Conservation (phyloP, 2,797 vertebrate species). For the Aplochiton taeniatus region DNA sequence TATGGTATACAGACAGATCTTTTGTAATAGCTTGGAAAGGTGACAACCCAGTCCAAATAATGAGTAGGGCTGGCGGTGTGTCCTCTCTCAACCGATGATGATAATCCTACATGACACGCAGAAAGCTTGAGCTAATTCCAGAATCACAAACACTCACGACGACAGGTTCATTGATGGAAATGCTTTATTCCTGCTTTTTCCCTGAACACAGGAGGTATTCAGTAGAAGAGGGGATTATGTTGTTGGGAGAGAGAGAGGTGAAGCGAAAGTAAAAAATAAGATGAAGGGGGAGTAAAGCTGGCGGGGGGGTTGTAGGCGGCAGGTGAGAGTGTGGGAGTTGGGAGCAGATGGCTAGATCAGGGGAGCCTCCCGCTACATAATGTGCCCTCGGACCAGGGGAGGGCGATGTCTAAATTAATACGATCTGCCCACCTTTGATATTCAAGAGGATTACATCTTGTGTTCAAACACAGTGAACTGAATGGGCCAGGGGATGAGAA, state of each 20-base stretch:
- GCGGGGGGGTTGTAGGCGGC: slow-evolving; percentile 36
- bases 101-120: neutral
- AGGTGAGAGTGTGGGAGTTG: slow-evolving; percentile 45
- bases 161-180: neutral
- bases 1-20: too few relatives aligned
- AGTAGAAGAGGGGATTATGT: slow-evolving; percentile 9
- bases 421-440: slow-evolving; percentile 81
- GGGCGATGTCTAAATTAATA: slow-evolving; percentile 76
- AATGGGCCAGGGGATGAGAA: slow-evolving; percentile 65
- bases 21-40: too few relatives aligned
- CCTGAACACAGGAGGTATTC: slow-evolving; percentile 1
- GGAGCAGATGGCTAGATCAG: slow-evolving; percentile 66
- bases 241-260: neutral
- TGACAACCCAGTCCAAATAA: too few relatives aligned
- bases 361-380: slow-evolving; percentile 61
- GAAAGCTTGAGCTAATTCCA: neutral
- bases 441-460: slow-evolving; percentile 82
- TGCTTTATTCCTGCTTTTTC: neutral
- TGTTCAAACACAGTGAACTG: slow-evolving; percentile 72
- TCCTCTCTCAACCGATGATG: too few relatives aligned
- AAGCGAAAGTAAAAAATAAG: neutral
- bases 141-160: neutral
- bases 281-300: neutral
- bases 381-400: slow-evolving; percentile 54
- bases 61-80: too few relatives aligned